A percentile compares a stretch with the other conserved stretches of the same genome.
Conservation (phyloP, 1,140 invertebrate species). For the Hesperophylax magnus region DNA sequence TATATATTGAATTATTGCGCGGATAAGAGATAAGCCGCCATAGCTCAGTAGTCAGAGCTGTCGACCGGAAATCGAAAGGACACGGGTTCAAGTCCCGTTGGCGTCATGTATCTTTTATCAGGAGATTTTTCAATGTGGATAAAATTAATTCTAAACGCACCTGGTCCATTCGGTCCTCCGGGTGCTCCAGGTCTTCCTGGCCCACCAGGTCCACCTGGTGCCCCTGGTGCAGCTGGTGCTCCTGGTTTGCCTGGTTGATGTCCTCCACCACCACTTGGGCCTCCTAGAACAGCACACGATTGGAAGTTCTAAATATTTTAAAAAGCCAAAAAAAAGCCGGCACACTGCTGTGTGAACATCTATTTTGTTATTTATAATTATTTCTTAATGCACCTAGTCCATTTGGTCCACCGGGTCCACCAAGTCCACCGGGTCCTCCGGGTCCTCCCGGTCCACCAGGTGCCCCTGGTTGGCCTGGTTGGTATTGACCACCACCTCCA, state of each 20-base stretch:
- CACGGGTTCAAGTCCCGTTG: too few relatives aligned
- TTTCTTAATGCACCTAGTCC: neutral
- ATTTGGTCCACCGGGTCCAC: neutral
- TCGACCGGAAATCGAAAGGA: too few relatives aligned
- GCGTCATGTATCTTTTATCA: too few relatives aligned
- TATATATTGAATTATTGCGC: too few relatives aligned
- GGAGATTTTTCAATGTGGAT: too few relatives aligned
- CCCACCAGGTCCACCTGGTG: neutral
- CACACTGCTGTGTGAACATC: too few relatives aligned
- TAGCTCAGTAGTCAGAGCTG: too few relatives aligned
- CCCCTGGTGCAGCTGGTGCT: neutral
- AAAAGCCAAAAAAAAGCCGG: neutral
- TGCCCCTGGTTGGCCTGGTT: constrained; percentile 5
- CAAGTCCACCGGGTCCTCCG: constrained; percentile 22
- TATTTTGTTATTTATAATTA: neutral
- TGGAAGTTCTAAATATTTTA: neutral
- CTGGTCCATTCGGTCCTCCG: neutral
- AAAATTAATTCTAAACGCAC: neutral
- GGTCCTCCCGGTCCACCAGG: constrained; percentile 3
- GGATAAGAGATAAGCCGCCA: too few relatives aligned
- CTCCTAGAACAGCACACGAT: neutral
- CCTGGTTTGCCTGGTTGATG: too few relatives aligned
- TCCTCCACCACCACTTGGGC: neutral
- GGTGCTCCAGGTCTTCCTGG: neutral
- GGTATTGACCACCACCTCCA: neutral